Evolutionary conservation across 2,888 invertebrate species (phyloP).

Genomic region (Netelia inedita): DNA sequence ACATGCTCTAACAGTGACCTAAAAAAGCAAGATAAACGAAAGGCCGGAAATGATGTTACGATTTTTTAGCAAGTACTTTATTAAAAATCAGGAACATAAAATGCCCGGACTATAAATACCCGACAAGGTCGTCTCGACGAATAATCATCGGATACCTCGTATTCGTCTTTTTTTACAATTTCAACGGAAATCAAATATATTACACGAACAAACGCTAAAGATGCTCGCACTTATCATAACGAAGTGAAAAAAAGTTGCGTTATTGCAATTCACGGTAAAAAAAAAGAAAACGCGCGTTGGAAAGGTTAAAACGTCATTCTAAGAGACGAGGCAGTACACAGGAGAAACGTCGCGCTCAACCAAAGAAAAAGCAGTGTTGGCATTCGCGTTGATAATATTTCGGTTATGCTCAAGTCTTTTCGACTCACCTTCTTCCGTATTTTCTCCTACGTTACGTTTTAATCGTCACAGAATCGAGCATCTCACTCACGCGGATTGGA

Average conservation of each 20-base stretch:
- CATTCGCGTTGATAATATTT: neutral
- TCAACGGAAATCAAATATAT: neutral
- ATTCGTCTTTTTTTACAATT: conserved; percentile 11
- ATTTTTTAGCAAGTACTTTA: neutral
- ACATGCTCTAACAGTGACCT: neutral
- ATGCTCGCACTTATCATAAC: neutral
- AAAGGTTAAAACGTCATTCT: conserved; percentile 82
- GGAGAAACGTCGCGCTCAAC: conserved; percentile 56
- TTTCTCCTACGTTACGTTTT: conserved; percentile 75
- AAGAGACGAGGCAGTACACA: conserved; percentile 37
- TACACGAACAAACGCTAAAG: conserved; percentile 3
- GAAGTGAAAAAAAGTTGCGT: conserved; percentile 55
- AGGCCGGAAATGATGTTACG: neutral
- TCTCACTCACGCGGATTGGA: conserved; percentile 74
- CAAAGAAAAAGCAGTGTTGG: neutral
- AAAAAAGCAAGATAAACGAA: neutral
- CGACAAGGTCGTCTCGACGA: conserved; percentile 58
- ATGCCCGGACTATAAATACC: conserved; percentile 47
- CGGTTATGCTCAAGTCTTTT: neutral
- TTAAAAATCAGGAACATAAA: neutral
- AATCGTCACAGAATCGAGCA: conserved; percentile 75
- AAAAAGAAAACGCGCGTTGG: conserved; percentile 67
- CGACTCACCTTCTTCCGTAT: conserved; percentile 51
- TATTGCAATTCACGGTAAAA: conserved; percentile 52
- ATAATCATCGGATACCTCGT: conserved; percentile 2